Evolutionary conservation across 2,797 vertebrate species (phyloP), one percentile per base, ranked within the genome.

Genomic region (Momotus momota): DNA sequence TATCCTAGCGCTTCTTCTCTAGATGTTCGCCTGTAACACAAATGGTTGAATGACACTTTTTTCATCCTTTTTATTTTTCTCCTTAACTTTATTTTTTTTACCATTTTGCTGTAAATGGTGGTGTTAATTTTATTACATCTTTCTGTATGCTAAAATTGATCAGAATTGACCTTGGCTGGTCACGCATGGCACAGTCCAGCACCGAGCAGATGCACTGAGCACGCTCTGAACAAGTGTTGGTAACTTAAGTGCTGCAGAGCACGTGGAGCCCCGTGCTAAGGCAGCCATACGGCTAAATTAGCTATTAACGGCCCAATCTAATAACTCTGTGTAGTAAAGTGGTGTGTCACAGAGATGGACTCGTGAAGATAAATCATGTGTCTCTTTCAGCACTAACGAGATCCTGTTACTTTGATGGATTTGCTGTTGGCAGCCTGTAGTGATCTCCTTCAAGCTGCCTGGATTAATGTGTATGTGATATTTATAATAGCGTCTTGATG

Each of bases 331-430:
- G 25, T 4, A 25, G 51, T 73, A 6, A 22, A 82, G 74, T n/a
- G 57, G n/a, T 41, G 20, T 62, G 83, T 66, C 80, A 35, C 7
- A 65, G 66, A 88, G 73, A 93, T 85, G 78, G 65, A 62, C 61
- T 58, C 81, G 11, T 67, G 29, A 57, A 92, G 64, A 94, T 89
- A 94, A 93, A 95, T 92, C 61, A 6, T 35, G 35, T 67, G 26
- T 82, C 40, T 57, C 19, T 90, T 58, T 80, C 72, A 90, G 57
- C 78, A n/a, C 48, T 77, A 77, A 82, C 1, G 0, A 88, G 93
- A 69, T 86, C 45, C 33, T 85, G 27, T 86, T 95, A 25, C 55
- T 87, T 51, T 55, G 82, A 93, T 94, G 93, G 88, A 84, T 96
- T 91, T 81, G 91, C 70, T 91, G 12, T 82, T 83, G 91, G 89